Conservation (phyloP, 2,797 vertebrate genomes). For the Hozukius guyotensis region DNA sequence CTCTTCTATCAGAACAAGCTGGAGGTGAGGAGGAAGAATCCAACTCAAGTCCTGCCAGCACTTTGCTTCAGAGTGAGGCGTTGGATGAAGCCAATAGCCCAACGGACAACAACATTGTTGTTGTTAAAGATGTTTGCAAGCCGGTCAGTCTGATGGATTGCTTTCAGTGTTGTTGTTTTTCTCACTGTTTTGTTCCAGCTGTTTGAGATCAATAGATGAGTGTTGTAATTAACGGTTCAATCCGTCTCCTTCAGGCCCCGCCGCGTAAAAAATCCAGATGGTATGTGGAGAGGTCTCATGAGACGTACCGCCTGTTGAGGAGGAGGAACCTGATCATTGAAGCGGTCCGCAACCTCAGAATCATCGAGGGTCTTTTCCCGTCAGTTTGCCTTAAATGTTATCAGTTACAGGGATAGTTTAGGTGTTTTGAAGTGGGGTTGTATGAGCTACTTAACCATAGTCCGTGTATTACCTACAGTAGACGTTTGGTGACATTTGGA, state of each 20-base stretch:
- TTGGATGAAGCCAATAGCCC: conserved; percentile 25
- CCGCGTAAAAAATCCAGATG: not conserved
- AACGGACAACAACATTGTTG: conserved; percentile 50
- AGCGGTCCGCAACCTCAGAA: conserved; percentile 86
- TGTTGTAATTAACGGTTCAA: not conserved
- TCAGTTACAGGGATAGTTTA: not conserved
- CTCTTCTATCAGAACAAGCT: conserved; percentile 25
- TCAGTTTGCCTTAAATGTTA: conserved; percentile 71
- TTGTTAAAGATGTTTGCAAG: conserved; percentile 82
- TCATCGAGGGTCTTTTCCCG: conserved; percentile 93
- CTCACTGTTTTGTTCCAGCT: not conserved
- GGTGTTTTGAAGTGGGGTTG: not conserved
- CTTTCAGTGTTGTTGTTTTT: not conserved
- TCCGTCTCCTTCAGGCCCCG: conserved; percentile 5
- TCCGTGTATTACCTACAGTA: not conserved
- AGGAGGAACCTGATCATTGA: conserved; percentile 97
- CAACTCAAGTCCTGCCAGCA: not conserved
- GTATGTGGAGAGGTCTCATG: conserved; percentile 1
- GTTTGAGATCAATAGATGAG: not conserved
- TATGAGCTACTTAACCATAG: not conserved
- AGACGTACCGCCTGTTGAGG: conserved; percentile 89
- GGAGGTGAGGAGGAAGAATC: not conserved
- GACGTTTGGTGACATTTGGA: not conserved
- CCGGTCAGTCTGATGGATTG: conserved; percentile 67
- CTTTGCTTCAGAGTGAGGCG: not conserved